phyloP scores from a whole-genome alignment of 2,888 invertebrate genomes.

The Drosophila infuscata region DNA sequence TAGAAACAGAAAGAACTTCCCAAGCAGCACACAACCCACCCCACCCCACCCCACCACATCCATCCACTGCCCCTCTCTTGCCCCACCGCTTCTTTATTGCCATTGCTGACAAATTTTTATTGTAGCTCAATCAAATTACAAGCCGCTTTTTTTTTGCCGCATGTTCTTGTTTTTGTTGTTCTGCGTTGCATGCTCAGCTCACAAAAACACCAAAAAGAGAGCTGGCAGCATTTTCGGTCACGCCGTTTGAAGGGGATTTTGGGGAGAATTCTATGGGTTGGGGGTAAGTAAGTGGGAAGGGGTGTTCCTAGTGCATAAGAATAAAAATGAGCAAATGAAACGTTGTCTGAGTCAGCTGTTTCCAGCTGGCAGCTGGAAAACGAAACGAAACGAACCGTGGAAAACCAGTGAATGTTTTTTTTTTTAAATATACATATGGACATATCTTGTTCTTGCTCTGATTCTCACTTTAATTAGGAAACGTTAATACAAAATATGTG shows the following conservation, averaged over 20 bases:
- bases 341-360: conserved; percentile 46
- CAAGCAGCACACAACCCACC: neutral
- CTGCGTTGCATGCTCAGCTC: conserved; percentile 16
- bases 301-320: conserved; percentile 3
- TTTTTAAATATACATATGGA: neutral
- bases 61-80: neutral
- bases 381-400: conserved; percentile 7
- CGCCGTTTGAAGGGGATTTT: neutral
- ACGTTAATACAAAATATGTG: neutral
- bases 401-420: conserved; percentile 1
- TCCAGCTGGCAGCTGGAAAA: conserved; percentile 37
- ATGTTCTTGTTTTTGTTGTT: neutral
- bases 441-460: conserved; percentile 2
- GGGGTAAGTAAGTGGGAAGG: neutral
- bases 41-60: neutral
- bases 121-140: conserved; percentile 73
- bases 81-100: conserved; percentile 28
- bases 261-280: neutral
- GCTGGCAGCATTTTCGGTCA: conserved; percentile 8
- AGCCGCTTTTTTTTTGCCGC: conserved; percentile 19
- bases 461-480: neutral
- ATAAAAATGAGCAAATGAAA: conserved; percentile 27
- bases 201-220: neutral
- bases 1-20: conserved; percentile 7
- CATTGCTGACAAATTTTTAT: conserved; percentile 72